These are phyloP conservation scores for Malurus elegans DNA, from an alignment of 2,113 vertebrate genomes.

Conservation along the genomic window DNA sequence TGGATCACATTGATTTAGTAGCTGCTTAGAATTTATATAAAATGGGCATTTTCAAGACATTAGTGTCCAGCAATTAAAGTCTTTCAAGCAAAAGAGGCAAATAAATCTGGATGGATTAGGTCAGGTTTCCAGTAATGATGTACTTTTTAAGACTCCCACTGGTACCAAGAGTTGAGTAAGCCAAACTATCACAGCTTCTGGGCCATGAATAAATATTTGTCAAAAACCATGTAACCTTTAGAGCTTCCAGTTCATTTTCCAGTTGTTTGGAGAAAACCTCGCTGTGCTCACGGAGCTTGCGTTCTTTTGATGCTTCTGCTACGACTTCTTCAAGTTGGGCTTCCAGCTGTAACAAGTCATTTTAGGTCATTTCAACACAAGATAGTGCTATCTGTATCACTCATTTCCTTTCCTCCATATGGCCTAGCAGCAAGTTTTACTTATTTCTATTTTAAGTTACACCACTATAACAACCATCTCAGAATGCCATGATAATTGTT, in stretches of 20 bases:
- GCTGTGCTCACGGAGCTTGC: constrained; percentile 91
- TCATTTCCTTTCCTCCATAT: not conserved
- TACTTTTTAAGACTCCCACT: not conserved
- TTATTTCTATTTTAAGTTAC: not conserved
- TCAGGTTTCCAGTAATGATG: not conserved
- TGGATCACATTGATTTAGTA: not conserved
- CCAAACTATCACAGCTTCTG: not conserved
- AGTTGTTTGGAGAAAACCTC: constrained; percentile 90
- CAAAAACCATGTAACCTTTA: constrained; percentile 80
- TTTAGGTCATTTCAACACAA: not conserved
- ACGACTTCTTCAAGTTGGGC: constrained; percentile 84
- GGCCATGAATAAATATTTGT: not conserved
- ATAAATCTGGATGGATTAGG: not conserved
- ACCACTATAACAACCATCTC: not conserved
- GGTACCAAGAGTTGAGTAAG: not conserved
- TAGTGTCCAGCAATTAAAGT: not conserved
- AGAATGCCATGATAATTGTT: not conserved
- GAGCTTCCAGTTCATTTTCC: constrained; percentile 87
- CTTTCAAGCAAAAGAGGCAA: not conserved
- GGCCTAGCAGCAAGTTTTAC: not conserved
- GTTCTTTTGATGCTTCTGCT: constrained; percentile 91
- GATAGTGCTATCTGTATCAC: not conserved
- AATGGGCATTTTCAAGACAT: not conserved
- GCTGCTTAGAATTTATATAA: not conserved
- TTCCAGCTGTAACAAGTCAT: constrained; percentile 80